Evolutionary conservation across 2,888 invertebrate species (phyloP), one percentile per base, ranked within the genome.

Genomic region (Elegia similella): DNA sequence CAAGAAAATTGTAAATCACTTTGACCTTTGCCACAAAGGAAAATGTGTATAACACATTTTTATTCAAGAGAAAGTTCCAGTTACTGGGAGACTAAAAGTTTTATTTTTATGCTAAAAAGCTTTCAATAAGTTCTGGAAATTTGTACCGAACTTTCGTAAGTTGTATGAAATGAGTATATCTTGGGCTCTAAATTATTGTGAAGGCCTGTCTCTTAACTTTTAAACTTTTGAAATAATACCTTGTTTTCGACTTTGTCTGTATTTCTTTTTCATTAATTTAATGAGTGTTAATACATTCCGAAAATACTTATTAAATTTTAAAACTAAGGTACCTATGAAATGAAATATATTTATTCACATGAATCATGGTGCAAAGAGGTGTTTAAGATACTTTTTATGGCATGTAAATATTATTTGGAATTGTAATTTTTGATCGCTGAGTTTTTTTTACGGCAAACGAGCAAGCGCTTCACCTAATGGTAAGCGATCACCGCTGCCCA

Each of bases 91-190:
- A 13, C 30, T 48, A 29, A 48, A 48, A 48, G n/a, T 48, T 48
- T 48, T 8, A 7, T n/a, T 30, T 30, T 48, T 30, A 46, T 46
- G 47, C 13, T 48, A 48, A 48, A 48, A 48, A 48, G 47, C 47
- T 48, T 48, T 48, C 47, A 48, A 48, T 48, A 30, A 48, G 47
- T 48, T 48, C 47, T 48, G 13, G 47, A 7, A 48, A 30, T 48
- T 48, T 48, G 13, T 30, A 30, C 47, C 7, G 13, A 48, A 48
- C 13, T 48, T 30, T 44, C 12, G 23, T 0, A 48, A 48, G 30
- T 30, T 48, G 47, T 30, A 48, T 30, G 47, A 30, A 48, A 48
- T 48, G 47, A 48, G 30, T 30, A 3, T 16, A 44, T 17, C 6
- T 47, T 30, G 30, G 47, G 2, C 7, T 5, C 15, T 13, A 29